phyloP scores from a whole-genome alignment of 1,140 invertebrate genomes.

The Drosophila takahashii region DNA sequence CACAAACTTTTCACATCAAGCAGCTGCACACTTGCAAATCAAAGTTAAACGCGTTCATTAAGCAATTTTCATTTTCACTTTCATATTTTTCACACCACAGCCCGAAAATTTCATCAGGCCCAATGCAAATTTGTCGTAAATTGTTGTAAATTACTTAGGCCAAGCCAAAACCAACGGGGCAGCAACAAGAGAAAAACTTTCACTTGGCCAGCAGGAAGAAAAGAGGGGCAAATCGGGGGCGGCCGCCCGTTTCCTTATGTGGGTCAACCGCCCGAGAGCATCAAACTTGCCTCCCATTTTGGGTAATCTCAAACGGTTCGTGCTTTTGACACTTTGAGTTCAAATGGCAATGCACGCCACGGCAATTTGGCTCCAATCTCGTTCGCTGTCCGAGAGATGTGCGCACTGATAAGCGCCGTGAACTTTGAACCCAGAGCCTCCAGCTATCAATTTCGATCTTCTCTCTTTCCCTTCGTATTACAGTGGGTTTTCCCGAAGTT shows the following conservation, averaged over 20 bases:
- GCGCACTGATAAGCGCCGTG: slow-evolving; percentile 63
- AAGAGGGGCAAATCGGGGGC: not conserved
- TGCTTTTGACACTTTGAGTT: slow-evolving; percentile 58
- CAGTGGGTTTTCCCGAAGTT: not conserved
- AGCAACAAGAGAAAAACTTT: slow-evolving; percentile 58
- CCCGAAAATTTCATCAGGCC: slow-evolving; percentile 25
- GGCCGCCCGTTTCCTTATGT: slow-evolving; percentile 34
- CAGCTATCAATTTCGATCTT: slow-evolving; percentile 27
- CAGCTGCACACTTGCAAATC: slow-evolving; percentile 18
- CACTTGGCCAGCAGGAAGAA: slow-evolving; percentile 43
- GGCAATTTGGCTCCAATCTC: slow-evolving; percentile 47
- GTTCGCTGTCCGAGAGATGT: slow-evolving; percentile 46
- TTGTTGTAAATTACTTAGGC: slow-evolving; percentile 72
- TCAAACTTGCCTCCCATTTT: slow-evolving; percentile 37
- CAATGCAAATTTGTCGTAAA: slow-evolving; percentile 78
- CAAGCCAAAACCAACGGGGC: slow-evolving; percentile 21
- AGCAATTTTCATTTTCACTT: slow-evolving; percentile 64
- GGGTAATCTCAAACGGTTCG: slow-evolving; percentile 40
- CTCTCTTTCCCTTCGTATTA: not conserved
- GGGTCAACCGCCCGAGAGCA: slow-evolving; percentile 47
- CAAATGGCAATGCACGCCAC: slow-evolving; percentile 73
- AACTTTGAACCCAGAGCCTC: slow-evolving; percentile 65
- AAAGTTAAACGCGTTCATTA: slow-evolving; percentile 38
- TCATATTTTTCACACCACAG: slow-evolving; percentile 71
- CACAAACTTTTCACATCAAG: slow-evolving; percentile 16